These are phyloP conservation scores for Pleuronectes platessa DNA, from an alignment of 2,113 vertebrate species.

Conservation along the genomic window DNA sequence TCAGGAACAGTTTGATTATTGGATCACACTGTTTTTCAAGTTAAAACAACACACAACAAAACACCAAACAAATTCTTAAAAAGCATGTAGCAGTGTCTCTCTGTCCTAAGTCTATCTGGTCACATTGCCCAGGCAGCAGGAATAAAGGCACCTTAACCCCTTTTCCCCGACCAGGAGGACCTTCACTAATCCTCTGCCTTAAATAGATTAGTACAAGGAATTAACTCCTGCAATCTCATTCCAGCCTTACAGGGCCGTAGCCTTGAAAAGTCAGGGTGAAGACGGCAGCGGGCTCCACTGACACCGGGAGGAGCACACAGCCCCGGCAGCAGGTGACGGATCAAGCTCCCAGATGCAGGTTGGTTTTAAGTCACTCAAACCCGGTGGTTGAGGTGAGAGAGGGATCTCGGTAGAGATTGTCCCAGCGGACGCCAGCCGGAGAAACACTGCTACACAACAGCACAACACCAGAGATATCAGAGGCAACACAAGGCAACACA, in stretches of 20 bases:
- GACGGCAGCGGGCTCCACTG: slow-evolving; percentile 15
- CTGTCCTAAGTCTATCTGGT: slow-evolving; percentile 24
- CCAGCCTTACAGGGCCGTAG: slow-evolving; percentile 54
- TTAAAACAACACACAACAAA: background rate
- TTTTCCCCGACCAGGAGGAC: slow-evolving; percentile 40
- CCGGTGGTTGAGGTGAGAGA: background rate
- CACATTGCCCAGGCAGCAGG: slow-evolving; percentile 52
- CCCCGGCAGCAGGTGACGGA: slow-evolving; percentile 18
- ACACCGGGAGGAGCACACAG: background rate
- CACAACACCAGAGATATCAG: background rate
- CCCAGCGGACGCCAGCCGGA: background rate
- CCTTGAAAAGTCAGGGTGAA: slow-evolving; percentile 64
- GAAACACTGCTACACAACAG: background rate
- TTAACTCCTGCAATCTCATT: slow-evolving; percentile 81
- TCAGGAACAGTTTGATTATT: background rate
- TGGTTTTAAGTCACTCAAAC: slow-evolving; percentile 20
- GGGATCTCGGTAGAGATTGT: background rate
- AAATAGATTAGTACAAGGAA: slow-evolving; percentile 80
- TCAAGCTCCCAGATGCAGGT: slow-evolving; percentile 1
- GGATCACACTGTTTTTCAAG: no score
- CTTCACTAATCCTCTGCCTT: slow-evolving; percentile 75
- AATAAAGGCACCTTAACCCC: slow-evolving; percentile 65
- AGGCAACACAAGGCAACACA: background rate
- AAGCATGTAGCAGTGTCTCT: background rate
- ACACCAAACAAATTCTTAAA: background rate